Percentiles rank a stretch among this genome's conserved stretches.
These are phyloP conservation scores for Scopus umbretta DNA, from an alignment of 2,113 vertebrate genomes.

Conservation along the genomic window DNA sequence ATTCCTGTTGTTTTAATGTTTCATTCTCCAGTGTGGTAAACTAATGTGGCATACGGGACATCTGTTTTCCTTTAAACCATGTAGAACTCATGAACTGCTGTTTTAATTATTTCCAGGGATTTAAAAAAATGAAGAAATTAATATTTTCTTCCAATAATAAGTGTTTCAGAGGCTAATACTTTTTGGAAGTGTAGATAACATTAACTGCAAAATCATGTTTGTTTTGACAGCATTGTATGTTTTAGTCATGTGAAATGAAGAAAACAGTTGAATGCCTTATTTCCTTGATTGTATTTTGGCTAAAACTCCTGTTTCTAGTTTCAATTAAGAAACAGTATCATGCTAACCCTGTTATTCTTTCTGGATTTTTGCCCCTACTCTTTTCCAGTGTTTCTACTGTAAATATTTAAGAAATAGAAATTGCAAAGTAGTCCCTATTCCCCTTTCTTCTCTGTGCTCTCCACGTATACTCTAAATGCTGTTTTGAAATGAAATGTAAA, in stretches of 20 bases:
- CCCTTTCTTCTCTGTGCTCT: neutral
- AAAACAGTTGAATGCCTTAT: neutral
- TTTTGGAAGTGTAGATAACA: neutral
- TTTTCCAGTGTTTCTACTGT: neutral
- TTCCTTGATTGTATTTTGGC: neutral
- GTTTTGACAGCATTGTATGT: neutral
- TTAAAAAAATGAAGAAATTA: neutral
- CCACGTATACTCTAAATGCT: neutral
- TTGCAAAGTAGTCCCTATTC: neutral
- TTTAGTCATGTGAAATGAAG: neutral
- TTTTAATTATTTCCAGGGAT: neutral
- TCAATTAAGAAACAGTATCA: neutral
- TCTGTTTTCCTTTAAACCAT: neutral
- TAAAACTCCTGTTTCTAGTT: neutral
- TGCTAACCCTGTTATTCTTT: neutral
- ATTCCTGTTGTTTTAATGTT: neutral
- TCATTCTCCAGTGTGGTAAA: neutral
- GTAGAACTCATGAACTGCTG: neutral
- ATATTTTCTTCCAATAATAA: neutral
- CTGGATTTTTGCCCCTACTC: neutral
- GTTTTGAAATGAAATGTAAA: neutral
- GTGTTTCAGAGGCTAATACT: neutral
- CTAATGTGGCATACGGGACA: neutral
- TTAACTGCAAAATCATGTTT: neutral
- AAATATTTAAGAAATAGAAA: neutral